A percentile compares a stretch with the other conserved stretches of the same genome.
Conservation (phyloP, 2,888 invertebrate genomes). For the Escarpia spicata region DNA sequence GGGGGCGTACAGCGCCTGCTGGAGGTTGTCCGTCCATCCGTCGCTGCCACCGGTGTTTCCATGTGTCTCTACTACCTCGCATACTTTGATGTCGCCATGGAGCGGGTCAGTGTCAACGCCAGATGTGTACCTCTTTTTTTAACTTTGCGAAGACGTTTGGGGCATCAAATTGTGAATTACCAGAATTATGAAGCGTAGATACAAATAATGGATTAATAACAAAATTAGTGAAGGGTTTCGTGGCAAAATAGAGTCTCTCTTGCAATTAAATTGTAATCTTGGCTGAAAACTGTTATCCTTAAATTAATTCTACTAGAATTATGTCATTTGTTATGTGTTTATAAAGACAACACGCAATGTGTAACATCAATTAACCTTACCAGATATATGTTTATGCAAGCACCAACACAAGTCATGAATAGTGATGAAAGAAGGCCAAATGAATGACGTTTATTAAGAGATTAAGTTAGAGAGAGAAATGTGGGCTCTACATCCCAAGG, state of each 20-base stretch:
- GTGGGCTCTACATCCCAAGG: too few relatives aligned
- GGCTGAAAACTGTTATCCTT: not conserved
- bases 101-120: slow-evolving; percentile 73
- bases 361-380: not conserved
- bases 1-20: slow-evolving; percentile 87
- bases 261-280: not conserved
- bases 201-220: too few relatives aligned
- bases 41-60: slow-evolving; percentile 95
- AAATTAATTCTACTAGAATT: not conserved
- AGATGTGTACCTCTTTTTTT: not conserved
- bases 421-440: too few relatives aligned
- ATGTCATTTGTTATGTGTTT: not conserved
- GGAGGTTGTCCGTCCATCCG: slow-evolving; percentile 90
- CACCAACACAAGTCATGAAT: too few relatives aligned
- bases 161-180: not conserved
- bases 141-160: not conserved
- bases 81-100: slow-evolving; percentile 98
- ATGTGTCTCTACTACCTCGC: slow-evolving; percentile 96
- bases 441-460: too few relatives aligned
- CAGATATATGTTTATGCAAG: not conserved
- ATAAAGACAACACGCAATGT: not conserved
- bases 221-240: too few relatives aligned
- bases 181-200: not conserved
- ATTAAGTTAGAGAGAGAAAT: too few relatives aligned
- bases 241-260: not conserved